Percentiles rank a stretch among this genome's conserved stretches.
phyloP scores from a whole-genome alignment of 2,888 invertebrate genomes.

The Conomelus anceps region DNA sequence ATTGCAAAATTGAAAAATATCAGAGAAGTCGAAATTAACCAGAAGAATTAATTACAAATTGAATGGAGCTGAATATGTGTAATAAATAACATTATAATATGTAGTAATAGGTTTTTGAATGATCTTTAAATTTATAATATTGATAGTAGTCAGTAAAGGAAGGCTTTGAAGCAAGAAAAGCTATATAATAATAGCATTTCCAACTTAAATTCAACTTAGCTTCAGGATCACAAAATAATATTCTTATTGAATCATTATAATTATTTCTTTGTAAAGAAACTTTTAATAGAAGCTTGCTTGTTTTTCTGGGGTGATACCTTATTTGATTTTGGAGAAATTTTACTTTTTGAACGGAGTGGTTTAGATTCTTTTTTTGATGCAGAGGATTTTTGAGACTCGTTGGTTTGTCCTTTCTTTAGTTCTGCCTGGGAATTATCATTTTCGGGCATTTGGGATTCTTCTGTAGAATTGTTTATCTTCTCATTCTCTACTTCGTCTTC shows the following conservation, averaged over 20 bases:
- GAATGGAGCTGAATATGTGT: too few relatives aligned
- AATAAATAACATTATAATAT: too few relatives aligned
- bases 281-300: neutral
- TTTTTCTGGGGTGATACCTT: neutral
- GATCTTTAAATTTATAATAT: too few relatives aligned
- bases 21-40: too few relatives aligned
- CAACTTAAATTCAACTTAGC: too few relatives aligned
- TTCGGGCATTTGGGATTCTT: neutral
- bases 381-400: neutral
- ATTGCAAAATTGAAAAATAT: too few relatives aligned
- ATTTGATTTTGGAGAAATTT: neutral
- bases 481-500: neutral
- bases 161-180: too few relatives aligned
- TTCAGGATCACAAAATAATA: too few relatives aligned
- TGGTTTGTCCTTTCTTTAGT: neutral
- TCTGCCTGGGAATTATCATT: neutral
- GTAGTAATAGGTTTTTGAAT: too few relatives aligned
- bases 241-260: neutral
- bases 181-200: too few relatives aligned
- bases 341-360: neutral
- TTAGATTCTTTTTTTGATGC: neutral
- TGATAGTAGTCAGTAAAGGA: too few relatives aligned
- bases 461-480: neutral
- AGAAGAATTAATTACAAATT: too few relatives aligned
- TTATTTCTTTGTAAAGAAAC: conserved; percentile 1